Conservation (phyloP, 2,888 invertebrate genomes). For the Graphium colonna region DNA sequence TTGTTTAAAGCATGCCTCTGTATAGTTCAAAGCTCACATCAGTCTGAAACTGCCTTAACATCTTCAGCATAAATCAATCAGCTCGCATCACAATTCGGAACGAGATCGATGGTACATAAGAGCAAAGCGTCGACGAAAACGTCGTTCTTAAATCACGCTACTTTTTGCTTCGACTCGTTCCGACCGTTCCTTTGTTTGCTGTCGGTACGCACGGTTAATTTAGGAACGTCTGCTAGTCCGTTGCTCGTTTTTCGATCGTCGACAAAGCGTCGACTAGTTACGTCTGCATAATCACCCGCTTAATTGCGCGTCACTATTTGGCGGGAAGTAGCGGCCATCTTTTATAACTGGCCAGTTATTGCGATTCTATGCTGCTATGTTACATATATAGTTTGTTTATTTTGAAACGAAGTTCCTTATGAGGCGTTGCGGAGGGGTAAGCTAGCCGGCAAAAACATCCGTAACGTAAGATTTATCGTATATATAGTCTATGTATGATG, state of each 20-base stretch:
- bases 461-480: too few relatives aligned
- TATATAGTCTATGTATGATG: too few relatives aligned
- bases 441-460: too few relatives aligned
- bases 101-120: conserved; percentile 55
- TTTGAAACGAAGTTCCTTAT: too few relatives aligned
- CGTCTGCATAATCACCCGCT: neutral
- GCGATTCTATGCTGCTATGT: too few relatives aligned
- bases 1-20: too few relatives aligned
- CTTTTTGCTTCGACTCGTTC: conserved; percentile 30
- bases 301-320: conserved; percentile 8
- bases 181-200: conserved; percentile 25
- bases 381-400: too few relatives aligned
- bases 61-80: conserved; percentile 57
- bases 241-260: conserved; percentile 18
- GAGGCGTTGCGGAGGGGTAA: too few relatives aligned
- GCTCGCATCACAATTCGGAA: conserved; percentile 58
- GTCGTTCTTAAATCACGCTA: conserved; percentile 60
- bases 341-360: too few relatives aligned
- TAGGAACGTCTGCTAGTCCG: conserved; percentile 24
- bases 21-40: too few relatives aligned
- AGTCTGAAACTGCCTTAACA: neutral
- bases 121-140: conserved; percentile 31
- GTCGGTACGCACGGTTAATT: conserved; percentile 26
- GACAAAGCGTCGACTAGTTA: conserved; percentile 17
- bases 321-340: neutral